These are phyloP conservation scores for Lycophotia porphyrea DNA, from an alignment of 2,888 invertebrate species.

Conservation along the genomic window DNA sequence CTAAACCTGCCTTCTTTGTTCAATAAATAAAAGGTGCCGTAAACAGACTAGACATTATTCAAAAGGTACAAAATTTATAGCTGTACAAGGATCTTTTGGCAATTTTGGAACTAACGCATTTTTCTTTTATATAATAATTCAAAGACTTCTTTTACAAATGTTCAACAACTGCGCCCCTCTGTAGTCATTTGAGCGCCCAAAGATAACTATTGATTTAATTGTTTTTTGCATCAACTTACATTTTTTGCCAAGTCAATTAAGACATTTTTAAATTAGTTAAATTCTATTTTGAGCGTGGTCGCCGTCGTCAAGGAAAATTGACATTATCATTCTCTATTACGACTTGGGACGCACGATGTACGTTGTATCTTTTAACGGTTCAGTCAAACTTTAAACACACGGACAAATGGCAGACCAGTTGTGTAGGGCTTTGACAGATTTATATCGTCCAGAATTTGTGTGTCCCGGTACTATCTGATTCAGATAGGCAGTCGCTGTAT, in stretches of 20 bases:
- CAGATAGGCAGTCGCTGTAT: too few species aligned
- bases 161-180: background rate
- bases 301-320: background rate
- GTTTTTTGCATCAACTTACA: background rate
- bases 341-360: too few species aligned
- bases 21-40: constrained; percentile 15
- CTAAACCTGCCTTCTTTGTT: background rate
- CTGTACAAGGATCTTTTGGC: background rate
- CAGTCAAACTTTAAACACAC: too few species aligned
- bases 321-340: background rate
- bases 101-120: background rate
- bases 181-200: too few species aligned
- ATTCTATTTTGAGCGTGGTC: background rate
- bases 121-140: background rate
- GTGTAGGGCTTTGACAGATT: too few species aligned
- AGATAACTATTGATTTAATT: too few species aligned
- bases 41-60: background rate
- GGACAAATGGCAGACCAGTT: too few species aligned
- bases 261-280: background rate
- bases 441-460: too few species aligned
- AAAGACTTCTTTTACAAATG: background rate
- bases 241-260: background rate
- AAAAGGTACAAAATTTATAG: background rate
- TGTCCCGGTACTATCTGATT: too few species aligned
- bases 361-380: too few species aligned